Percentiles rank a stretch among this genome's conserved stretches.
These are phyloP conservation scores for Eucidaris tribuloides DNA, from an alignment of 35 echinoderm and acorn worm species.

Conservation along the genomic window DNA sequence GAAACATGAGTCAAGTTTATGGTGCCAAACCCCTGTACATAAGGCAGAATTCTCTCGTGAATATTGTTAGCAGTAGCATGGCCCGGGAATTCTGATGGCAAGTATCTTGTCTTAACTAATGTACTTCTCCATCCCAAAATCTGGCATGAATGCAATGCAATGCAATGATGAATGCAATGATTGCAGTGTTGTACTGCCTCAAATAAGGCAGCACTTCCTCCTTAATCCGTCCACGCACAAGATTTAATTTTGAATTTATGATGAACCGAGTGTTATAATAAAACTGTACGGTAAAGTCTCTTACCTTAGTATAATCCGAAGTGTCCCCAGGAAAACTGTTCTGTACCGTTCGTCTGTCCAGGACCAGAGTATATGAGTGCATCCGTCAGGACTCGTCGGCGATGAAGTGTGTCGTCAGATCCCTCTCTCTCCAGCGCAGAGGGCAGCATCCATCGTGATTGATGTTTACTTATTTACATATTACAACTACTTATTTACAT, in stretches of 20 bases:
- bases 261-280: no score
- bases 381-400: not conserved
- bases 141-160: not conserved
- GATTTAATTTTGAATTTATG: not conserved
- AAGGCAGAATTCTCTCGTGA: not conserved
- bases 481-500: no score
- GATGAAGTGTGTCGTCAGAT: not conserved
- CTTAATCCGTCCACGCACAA: no score
- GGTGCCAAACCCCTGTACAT: not conserved
- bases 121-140: not conserved
- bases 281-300: no score
- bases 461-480: no score
- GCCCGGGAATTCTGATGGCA: not conserved
- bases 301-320: no score
- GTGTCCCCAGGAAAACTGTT: not conserved
- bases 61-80: slow-evolving; percentile 24
- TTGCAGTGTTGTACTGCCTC: no score
- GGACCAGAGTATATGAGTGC: not conserved
- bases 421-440: not conserved
- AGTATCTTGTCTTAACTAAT: slow-evolving; percentile 6
- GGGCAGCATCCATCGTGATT: no score
- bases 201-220: no score
- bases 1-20: not conserved
- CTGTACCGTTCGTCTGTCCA: not conserved
- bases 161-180: no score